phyloP scores from a whole-genome alignment of 2,797 vertebrate species.

The Neosilurus mollespiculum region DNA sequence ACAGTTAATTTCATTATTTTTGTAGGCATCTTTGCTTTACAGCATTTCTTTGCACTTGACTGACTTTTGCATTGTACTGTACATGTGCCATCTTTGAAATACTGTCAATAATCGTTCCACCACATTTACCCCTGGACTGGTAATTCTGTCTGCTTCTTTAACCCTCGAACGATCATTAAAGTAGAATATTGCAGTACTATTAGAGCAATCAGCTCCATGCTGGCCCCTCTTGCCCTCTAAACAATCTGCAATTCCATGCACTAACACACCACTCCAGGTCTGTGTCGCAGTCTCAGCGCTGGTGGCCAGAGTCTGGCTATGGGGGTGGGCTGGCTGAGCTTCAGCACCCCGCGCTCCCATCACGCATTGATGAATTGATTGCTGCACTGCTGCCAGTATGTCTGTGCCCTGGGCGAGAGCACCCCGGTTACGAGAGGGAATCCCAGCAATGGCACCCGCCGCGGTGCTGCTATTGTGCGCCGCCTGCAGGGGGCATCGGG shows the following conservation, averaged over 20 bases:
- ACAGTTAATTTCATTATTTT: no score
- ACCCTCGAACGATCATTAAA: constrained; percentile 37
- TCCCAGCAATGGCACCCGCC: constrained; percentile 81
- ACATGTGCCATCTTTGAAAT: no score
- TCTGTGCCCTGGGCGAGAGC: constrained; percentile 79
- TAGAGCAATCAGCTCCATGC: constrained; percentile 39
- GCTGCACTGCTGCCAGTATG: constrained; percentile 79
- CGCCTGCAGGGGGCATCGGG: constrained; percentile 77
- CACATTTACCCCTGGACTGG: constrained; percentile 9
- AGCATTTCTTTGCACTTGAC: no score
- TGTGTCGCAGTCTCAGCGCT: constrained; percentile 58
- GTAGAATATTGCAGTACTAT: constrained; percentile 31
- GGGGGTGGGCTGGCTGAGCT: constrained; percentile 69
- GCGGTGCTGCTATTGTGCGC: constrained; percentile 77
- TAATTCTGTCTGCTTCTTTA: constrained; percentile 1
- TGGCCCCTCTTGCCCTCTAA: constrained; percentile 32
- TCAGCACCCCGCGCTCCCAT: constrained; percentile 71
- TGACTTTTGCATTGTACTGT: no score
- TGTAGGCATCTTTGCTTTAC: no score
- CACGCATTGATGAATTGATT: constrained; percentile 81
- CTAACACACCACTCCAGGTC: constrained; percentile 28
- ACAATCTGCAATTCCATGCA: constrained; percentile 32
- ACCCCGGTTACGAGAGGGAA: constrained; percentile 82
- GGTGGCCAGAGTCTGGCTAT: constrained; percentile 70
- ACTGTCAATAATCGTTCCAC: neutral